Base-by-base conservation (phyloP, 1,140 invertebrate genomes). In the Lineus longissimus region DNA sequence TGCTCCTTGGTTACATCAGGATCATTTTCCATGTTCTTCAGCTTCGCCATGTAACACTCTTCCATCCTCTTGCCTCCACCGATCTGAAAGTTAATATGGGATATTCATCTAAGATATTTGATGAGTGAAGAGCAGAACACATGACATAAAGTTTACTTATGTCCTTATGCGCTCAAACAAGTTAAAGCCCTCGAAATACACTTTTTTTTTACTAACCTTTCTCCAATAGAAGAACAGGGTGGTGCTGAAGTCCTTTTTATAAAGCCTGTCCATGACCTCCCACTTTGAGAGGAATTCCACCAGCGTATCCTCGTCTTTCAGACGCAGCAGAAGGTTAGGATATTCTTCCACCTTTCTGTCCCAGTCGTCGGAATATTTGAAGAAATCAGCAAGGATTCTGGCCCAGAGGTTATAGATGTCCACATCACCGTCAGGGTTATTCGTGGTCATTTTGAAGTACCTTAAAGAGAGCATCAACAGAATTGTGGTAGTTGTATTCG, bases 311-410 rank as follows among this genome's bases (percentile, higher is more conserved):
- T 51, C 47, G 4, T 51, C n/a, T 51, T 27, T 27, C 19, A 51
- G 47, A 4, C 25, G n/a, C 6, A 51, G n/a, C 47, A 51, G n/a
- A 6, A 23, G n/a, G n/a, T 51, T 23, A 6, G 47, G 47, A n/a
- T 51, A 51, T 51, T 51, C 47, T 27, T 79, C 77, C 17, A 77
- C 73, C 65, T 70, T 68, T 67, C 76, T 66, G 29, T 76, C 71
- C 15, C 67, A 57, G 61, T 75, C 73, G 41, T 70, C 66, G 13
- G 66, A 60, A 62, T 72, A 57, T 57, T 70, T 70, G 60, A 79
- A 79, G 60, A 67, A 77, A 43, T 74, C 70, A 9, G 74, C 76
- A 11, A 79, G 66, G 59, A 73, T 76, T 68, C 68, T 72, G 6
- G 19, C 4, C 47, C 47, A 51, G 19, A 19, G n/a, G 25, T 19